Conservation (phyloP, 2,888 invertebrate genomes). For the Parelbella ahira region DNA sequence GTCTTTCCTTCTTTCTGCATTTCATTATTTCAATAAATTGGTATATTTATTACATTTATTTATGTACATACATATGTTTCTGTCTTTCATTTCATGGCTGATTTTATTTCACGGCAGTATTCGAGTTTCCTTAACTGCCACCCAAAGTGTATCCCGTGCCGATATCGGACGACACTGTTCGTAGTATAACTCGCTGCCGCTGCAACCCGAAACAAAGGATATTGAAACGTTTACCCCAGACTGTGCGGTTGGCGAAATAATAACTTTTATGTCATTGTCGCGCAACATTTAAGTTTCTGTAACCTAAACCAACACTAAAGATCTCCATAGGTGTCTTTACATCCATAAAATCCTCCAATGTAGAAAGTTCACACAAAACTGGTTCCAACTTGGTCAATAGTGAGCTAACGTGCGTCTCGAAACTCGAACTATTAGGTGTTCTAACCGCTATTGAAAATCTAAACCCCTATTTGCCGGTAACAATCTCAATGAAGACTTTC, state of each 20-base stretch:
- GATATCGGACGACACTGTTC: conserved; percentile 38
- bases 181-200: conserved; percentile 37
- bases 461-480: conserved; percentile 42
- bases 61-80: too few species aligned
- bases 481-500: conserved; percentile 17
- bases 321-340: conserved; percentile 35
- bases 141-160: conserved; percentile 20
- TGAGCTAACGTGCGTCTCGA: conserved; percentile 55
- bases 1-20: too few species aligned
- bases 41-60: too few species aligned
- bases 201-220: conserved; percentile 55
- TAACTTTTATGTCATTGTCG: conserved; percentile 56
- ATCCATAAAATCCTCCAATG: conserved; percentile 35
- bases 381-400: conserved; percentile 41
- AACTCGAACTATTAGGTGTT: conserved; percentile 57
- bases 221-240: conserved; percentile 55
- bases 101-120: too few species aligned
- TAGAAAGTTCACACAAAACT: conserved; percentile 46
- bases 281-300: conserved; percentile 44
- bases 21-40: too few species aligned
- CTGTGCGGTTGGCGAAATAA: conserved; percentile 59
- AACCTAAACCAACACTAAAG: conserved; percentile 40
- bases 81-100: too few species aligned
- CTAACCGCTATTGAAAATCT: conserved; percentile 53
- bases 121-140: conserved; percentile 28